phyloP scores from a whole-genome alignment of 2,888 invertebrate genomes.

The Ectemnius cavifrons region DNA sequence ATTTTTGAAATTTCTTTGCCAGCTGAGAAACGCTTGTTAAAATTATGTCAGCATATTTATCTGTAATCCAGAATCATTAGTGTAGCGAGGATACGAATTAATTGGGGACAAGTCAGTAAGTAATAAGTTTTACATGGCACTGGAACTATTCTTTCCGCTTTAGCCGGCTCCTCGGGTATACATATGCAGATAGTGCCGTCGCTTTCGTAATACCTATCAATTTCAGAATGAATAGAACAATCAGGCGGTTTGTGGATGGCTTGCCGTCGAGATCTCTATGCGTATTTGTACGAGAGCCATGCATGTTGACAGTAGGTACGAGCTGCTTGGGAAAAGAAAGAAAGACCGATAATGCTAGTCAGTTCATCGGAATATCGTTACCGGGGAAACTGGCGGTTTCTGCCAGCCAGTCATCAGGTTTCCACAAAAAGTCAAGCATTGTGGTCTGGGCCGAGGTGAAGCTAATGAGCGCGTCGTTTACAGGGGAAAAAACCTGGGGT shows the following conservation, averaged over 20 bases:
- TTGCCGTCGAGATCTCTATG: no score
- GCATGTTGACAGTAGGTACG: background rate
- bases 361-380: constrained; percentile 6
- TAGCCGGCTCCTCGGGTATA: no score
- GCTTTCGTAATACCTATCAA: no score
- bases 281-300: background rate
- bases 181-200: no score
- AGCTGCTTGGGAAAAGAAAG: background rate
- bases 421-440: constrained; percentile 27
- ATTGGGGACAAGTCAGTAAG: constrained; percentile 19
- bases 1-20: constrained; percentile 3
- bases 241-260: no score
- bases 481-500: constrained; percentile 10
- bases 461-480: constrained; percentile 52
- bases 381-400: constrained; percentile 27
- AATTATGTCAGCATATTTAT: no score
- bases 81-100: background rate
- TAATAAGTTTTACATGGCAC: background rate
- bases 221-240: no score
- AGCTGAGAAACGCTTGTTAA: constrained; percentile 16
- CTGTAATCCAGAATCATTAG: no score
- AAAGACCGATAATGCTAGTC: constrained; percentile 6
- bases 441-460: constrained; percentile 40
- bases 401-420: constrained; percentile 27
- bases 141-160: background rate